Evolutionary conservation across 2,113 vertebrate species (phyloP).

Genomic region (Cyprinodon variegatus): DNA sequence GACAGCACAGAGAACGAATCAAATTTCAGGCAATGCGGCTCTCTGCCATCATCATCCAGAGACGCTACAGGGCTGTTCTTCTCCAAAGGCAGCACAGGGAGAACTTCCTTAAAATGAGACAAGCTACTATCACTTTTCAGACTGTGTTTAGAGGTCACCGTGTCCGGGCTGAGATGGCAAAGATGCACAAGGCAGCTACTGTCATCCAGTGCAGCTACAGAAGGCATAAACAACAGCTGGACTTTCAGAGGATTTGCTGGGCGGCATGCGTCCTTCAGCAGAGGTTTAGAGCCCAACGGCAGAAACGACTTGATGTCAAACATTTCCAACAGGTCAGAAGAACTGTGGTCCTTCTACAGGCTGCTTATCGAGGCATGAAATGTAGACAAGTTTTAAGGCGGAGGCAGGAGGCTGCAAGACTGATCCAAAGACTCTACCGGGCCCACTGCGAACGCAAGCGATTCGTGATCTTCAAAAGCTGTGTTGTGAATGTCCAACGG

Average conservation of each 20-base stretch:
- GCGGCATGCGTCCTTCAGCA: slow-evolving; percentile 78
- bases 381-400: slow-evolving; percentile 65
- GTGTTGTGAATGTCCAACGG: slow-evolving; percentile 77
- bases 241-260: slow-evolving; percentile 71
- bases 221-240: slow-evolving; percentile 68
- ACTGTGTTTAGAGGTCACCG: neutral
- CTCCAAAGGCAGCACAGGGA: slow-evolving; percentile 61
- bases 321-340: slow-evolving; percentile 1
- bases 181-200: slow-evolving; percentile 57
- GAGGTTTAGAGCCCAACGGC: slow-evolving; percentile 78
- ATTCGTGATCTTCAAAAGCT: slow-evolving; percentile 68
- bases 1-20: slow-evolving; percentile 75
- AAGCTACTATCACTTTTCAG: neutral
- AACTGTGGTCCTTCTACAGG: slow-evolving; percentile 78
- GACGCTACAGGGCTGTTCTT: slow-evolving; percentile 61
- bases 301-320: slow-evolving; percentile 47
- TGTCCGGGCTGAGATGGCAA: slow-evolving; percentile 26
- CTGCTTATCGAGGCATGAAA: slow-evolving; percentile 81
- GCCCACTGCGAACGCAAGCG: slow-evolving; percentile 63
- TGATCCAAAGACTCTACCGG: slow-evolving; percentile 81
- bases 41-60: slow-evolving; percentile 78
- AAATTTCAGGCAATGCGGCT: slow-evolving; percentile 58
- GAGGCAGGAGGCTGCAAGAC: slow-evolving; percentile 70
- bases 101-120: slow-evolving; percentile 67
- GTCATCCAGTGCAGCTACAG: slow-evolving; percentile 25